Evolutionary conservation across 2,113 vertebrate species (phyloP), one percentile per base, ranked within the genome.

Genomic region (Dermatemys mawii): DNA sequence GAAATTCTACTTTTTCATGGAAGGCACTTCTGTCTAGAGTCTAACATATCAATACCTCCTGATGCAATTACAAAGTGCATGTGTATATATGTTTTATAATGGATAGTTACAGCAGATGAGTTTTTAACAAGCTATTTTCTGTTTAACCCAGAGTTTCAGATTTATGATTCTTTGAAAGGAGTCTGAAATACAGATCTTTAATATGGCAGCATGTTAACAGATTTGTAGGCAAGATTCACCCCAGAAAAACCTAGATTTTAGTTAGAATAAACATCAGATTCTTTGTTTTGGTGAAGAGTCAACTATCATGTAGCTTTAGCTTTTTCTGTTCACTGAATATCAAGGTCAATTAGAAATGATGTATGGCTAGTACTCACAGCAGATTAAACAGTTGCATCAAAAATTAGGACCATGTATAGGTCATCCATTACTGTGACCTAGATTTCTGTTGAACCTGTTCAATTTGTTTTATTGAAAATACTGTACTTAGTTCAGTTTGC

Each of bases 321-420:
- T 96, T 97, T 97, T 97, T 98, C 98, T 98, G 98, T 97, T 99
- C 98, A 98, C 78, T 99, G 98, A 98, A 98, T 98, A 99, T 99
- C 98, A 98, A 98, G 98, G 98, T 98, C 97, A 98, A 99, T 98
- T 98, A 98, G 97, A 97, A 98, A 98, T 96, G 97, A 98, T 93
- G 97, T 98, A 98, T 99, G 97, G 97, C 92, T 95, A 97, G 97
- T 96, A 81, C 97, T 98, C 95, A 97, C 97, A 98, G 98, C 97
- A 98, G 98, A 99, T 98, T 98, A 99, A 98, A 98, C 98, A 98
- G 97, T 97, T 97, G 96, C 93, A 97, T 97, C 84, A 97, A 97
- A 97, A 93, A 96, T 82, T 83, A 86, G 92, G 96, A 95, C 93
- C 90, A 87, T 83, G 95, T 95, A 96, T 90, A 95, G 92, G 94